phyloP scores from a whole-genome alignment of 30 jellyfish, hydroid and myxozoan genomes.

The Aurelia aurita region DNA sequence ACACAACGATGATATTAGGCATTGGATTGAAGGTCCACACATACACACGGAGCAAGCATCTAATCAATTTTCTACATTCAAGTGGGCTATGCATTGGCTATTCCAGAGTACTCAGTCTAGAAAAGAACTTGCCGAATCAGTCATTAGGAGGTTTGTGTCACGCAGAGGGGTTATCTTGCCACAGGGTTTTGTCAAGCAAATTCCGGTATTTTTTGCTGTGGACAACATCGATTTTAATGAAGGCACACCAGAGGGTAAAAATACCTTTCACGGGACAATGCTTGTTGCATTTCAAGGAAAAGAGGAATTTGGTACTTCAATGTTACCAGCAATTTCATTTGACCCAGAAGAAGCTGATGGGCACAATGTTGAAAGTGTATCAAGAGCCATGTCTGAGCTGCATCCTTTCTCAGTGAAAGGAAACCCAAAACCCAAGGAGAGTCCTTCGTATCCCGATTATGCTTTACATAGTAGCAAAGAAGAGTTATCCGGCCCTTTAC shows the following conservation, averaged over 20 bases:
- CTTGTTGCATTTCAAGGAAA: slow-evolving; percentile 22
- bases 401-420: slow-evolving; percentile 26
- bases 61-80: slow-evolving; percentile 29
- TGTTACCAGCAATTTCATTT: slow-evolving; percentile 16
- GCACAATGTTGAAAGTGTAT: slow-evolving; percentile 15
- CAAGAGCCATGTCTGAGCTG: slow-evolving; percentile 16
- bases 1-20: slow-evolving; percentile 30
- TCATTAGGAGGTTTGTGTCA: slow-evolving; percentile 28
- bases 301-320: slow-evolving; percentile 15
- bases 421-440: slow-evolving; percentile 24
- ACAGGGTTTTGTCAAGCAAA: slow-evolving; percentile 9
- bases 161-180: slow-evolving; percentile 36
- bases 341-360: slow-evolving; percentile 28
- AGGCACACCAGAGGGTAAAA: slow-evolving; percentile 27
- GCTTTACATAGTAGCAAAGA: slow-evolving; percentile 10
- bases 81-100: slow-evolving; percentile 28
- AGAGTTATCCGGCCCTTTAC: slow-evolving; percentile 25
- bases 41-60: slow-evolving; percentile 25
- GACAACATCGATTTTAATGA: slow-evolving; percentile 26
- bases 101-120: slow-evolving; percentile 33
- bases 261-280: slow-evolving; percentile 27
- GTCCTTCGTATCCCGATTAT: slow-evolving; percentile 31
- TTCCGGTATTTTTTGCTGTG: slow-evolving; percentile 23
- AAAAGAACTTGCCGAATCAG: slow-evolving; percentile 33
- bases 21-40: slow-evolving; percentile 29